Evolutionary conservation across 2,888 invertebrate genomes (phyloP).

Genomic region (Dasysyrphus albostriatus): DNA sequence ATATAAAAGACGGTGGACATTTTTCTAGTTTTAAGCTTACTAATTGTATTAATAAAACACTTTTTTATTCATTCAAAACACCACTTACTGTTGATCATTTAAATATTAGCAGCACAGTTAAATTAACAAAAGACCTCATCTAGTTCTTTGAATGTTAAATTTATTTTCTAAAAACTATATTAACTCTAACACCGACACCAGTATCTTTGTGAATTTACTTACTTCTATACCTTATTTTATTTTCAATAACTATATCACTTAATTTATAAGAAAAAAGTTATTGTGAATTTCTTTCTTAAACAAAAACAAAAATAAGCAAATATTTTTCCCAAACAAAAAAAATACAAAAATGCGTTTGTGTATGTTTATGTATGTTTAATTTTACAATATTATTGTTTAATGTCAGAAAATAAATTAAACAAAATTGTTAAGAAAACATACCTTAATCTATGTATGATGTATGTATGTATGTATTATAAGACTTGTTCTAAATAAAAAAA

Average conservation of each 20-base stretch:
- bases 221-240: slow-evolving; percentile 3
- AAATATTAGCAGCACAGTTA: slow-evolving; percentile 45
- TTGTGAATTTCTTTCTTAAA: slow-evolving; percentile 27
- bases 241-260: slow-evolving; percentile 45
- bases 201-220: slow-evolving; percentile 13
- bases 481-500: slow-evolving; percentile 52
- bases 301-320: not conserved
- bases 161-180: slow-evolving; percentile 2
- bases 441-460: not conserved
- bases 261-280: slow-evolving; percentile 37
- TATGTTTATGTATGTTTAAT: slow-evolving; percentile 56
- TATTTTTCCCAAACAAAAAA: not conserved
- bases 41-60: slow-evolving; percentile 26
- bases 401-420: slow-evolving; percentile 15
- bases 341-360: slow-evolving; percentile 33
- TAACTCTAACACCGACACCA: slow-evolving; percentile 47
- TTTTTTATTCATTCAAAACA: slow-evolving; percentile 28
- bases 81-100: slow-evolving; percentile 21
- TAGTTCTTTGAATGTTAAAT: slow-evolving; percentile 44
- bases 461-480: not conserved
- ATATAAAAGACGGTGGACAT: slow-evolving; percentile 12
- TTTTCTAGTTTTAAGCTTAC: slow-evolving; percentile 53
- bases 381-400: slow-evolving; percentile 42
- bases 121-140: slow-evolving; percentile 8
- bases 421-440: slow-evolving; percentile 16